Conservation (phyloP, 2,888 invertebrate species). For the Choreutis nemorana region DNA sequence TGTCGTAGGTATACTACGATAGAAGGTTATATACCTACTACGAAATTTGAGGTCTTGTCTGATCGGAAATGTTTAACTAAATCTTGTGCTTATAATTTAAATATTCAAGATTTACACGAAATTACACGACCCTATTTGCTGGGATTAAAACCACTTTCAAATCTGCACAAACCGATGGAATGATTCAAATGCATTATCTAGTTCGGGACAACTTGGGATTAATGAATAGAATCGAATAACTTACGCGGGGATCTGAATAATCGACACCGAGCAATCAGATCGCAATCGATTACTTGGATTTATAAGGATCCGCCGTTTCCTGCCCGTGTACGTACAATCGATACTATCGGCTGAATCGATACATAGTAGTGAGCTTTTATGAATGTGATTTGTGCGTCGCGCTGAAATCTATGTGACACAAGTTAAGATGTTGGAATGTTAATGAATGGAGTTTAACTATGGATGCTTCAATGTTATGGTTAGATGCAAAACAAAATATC, state of each 20-base stretch:
- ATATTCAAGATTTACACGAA: not conserved
- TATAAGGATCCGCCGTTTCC: constrained; percentile 54
- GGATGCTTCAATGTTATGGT: too few species aligned
- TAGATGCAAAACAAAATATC: too few species aligned
- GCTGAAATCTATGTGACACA: constrained; percentile 5
- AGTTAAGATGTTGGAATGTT: constrained; percentile 1
- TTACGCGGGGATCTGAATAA: constrained; percentile 57
- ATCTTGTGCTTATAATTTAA: too few species aligned
- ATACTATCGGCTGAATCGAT: constrained; percentile 5
- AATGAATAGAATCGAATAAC: constrained; percentile 60
- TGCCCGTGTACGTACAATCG: constrained; percentile 14
- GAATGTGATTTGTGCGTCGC: constrained; percentile 19
- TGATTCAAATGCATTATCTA: constrained; percentile 50
- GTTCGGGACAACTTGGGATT: constrained; percentile 38
- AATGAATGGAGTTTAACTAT: constrained; percentile 1
- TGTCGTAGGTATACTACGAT: too few species aligned
- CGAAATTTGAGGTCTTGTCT: too few species aligned
- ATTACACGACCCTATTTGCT: constrained; percentile 24
- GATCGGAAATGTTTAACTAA: too few species aligned
- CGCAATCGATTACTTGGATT: constrained; percentile 50
- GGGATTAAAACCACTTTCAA: constrained; percentile 35
- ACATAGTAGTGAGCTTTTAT: constrained; percentile 15
- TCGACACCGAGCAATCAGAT: constrained; percentile 60
- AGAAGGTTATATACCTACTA: too few species aligned
- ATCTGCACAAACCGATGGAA: constrained; percentile 37